A percentile compares a stretch with the other conserved stretches of the same genome.
phyloP scores from a whole-genome alignment of 2,888 invertebrate species.

The Netelia melanura region DNA sequence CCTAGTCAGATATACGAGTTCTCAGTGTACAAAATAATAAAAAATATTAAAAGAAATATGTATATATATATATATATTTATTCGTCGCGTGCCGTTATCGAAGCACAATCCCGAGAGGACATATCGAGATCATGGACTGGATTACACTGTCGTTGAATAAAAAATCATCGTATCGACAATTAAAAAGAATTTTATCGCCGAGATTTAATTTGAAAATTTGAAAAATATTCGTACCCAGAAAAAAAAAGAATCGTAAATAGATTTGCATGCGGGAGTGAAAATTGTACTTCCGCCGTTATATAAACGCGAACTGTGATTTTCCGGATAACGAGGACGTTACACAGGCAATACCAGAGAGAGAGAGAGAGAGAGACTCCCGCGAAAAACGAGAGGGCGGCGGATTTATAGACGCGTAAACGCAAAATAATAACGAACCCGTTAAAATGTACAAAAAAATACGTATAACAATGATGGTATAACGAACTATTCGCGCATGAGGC shows the following conservation, averaged over 20 bases:
- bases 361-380: not conserved
- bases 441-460: slow-evolving; percentile 18
- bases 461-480: slow-evolving; percentile 5
- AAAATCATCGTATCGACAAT: slow-evolving; percentile 45
- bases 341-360: not conserved
- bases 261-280: slow-evolving; percentile 28
- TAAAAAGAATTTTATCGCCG: slow-evolving; percentile 43
- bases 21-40: not conserved
- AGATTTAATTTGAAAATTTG: slow-evolving; percentile 29
- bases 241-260: not conserved
- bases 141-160: not conserved
- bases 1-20: not conserved
- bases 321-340: not conserved
- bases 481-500: not conserved
- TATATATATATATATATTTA: slow-evolving; percentile 16
- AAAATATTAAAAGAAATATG: not conserved
- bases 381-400: slow-evolving; percentile 10
- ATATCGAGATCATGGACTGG: slow-evolving; percentile 16
- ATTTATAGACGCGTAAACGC: slow-evolving; percentile 20
- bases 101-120: slow-evolving; percentile 2
- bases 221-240: not conserved
- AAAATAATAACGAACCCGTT: slow-evolving; percentile 2
- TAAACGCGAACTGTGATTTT: slow-evolving; percentile 29
- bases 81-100: slow-evolving; percentile 29
- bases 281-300: not conserved